Conservation (phyloP, 37 sponge, comb jelly and placozoan genomes). For the Cladorhizidae sp. region DNA sequence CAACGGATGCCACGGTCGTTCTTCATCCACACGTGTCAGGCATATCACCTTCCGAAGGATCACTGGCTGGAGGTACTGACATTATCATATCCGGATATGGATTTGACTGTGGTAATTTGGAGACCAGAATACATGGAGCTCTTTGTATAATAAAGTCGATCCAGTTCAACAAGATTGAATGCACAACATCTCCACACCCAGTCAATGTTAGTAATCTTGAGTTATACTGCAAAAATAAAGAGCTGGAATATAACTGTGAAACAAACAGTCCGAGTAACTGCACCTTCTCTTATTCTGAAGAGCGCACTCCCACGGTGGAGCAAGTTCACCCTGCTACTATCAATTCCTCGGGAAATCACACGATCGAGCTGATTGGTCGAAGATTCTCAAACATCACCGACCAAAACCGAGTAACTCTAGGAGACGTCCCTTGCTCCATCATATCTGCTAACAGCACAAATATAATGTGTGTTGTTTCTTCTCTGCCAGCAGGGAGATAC, state of each 20-base stretch:
- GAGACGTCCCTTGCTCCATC: not conserved
- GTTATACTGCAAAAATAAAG: not conserved
- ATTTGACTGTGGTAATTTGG: conserved; percentile 15
- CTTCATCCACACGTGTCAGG: conserved; percentile 20
- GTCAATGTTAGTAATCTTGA: not conserved
- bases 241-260: not conserved
- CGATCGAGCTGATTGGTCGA: conserved; percentile 4
- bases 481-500: conserved; percentile 51
- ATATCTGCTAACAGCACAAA: not conserved
- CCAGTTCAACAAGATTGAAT: conserved; percentile 18
- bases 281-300: conserved; percentile 20
- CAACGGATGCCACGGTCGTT: not conserved
- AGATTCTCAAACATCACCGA: conserved; percentile 3
- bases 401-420: conserved; percentile 12
- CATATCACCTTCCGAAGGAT: conserved; percentile 49
- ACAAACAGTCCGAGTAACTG: conserved; percentile 6
- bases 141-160: conserved; percentile 4
- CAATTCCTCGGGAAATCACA: conserved; percentile 2
- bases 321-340: conserved; percentile 11
- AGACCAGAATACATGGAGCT: conserved; percentile 5
- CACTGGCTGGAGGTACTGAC: conserved; percentile 60
- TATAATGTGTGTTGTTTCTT: not conserved
- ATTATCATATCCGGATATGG: conserved; percentile 49
- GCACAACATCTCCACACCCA: not conserved
- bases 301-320: conserved; percentile 32